These are phyloP conservation scores for Gortyna flavago DNA, from an alignment of 2,888 invertebrate species.

Conservation along the genomic window DNA sequence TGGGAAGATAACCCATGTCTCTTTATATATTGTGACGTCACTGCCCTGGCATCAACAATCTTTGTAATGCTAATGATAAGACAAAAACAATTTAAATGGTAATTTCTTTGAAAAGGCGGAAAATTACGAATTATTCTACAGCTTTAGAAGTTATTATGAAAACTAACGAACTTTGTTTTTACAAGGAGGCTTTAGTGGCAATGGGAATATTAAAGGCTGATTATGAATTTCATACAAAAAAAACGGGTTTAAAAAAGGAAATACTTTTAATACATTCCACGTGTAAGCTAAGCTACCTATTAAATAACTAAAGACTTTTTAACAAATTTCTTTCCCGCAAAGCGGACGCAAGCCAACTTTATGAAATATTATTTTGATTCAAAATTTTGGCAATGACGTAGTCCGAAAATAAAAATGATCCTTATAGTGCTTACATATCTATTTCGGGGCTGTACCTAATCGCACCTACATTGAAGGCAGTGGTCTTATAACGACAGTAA, in stretches of 20 bases:
- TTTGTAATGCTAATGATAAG: constrained; percentile 86
- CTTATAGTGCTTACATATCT: background rate
- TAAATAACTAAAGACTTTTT: background rate
- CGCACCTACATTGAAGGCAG: background rate
- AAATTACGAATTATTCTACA: constrained; percentile 28
- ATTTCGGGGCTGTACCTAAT: background rate
- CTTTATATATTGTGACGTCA: constrained; percentile 68
- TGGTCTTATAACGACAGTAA: background rate
- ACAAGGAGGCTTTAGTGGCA: background rate
- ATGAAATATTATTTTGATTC: background rate
- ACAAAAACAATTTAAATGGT: constrained; percentile 87
- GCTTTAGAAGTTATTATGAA: background rate
- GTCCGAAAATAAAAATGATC: too few relatives aligned
- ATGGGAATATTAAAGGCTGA: background rate
- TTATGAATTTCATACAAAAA: background rate
- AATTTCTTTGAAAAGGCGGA: constrained; percentile 80
- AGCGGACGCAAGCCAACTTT: too few relatives aligned
- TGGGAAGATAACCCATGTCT: constrained; percentile 69
- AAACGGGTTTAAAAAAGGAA: background rate
- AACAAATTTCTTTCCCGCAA: too few relatives aligned
- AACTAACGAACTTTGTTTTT: constrained; percentile 4
- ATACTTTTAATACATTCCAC: background rate
- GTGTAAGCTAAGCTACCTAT: background rate
- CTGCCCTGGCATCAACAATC: constrained; percentile 61
- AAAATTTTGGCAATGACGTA: background rate